Base-by-base conservation (phyloP, 2,113 vertebrate genomes). In the Odontesthes bonariensis region DNA sequence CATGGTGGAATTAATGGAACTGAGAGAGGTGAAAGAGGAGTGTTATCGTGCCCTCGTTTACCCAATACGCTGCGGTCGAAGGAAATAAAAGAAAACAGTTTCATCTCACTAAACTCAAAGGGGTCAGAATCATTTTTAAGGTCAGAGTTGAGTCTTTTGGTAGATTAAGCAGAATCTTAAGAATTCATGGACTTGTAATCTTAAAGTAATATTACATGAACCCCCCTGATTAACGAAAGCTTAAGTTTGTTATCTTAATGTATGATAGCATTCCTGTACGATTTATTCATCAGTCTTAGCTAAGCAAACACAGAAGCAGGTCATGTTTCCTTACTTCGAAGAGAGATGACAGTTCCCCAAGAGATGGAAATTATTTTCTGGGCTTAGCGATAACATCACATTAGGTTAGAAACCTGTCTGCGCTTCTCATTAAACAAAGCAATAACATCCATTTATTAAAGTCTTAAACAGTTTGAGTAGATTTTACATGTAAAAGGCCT, bases 1-100 rank as follows among this genome's bases (percentile, higher is more conserved):
- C 80, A 85, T 12, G 59, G 75, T 84, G 60, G 73, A 83, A 83
- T 91, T 87, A 86, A 88, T 81, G 60, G 62, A 77, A 75, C 52
- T 22, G 70, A 79, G 82, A 90, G 90, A 81, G 79, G 73, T 85
- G 86, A 70, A 70, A 64, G 77, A 65, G 61, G 59, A 73, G 67
- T 77, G 78, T 66, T 81, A 60, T 69, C 59, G 10, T 79, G 78
- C 32, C 78, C 77, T 87, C 56, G 31, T 89, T 86, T 86, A 77
- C 32, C 82, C 54, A 77, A 47, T 68, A 57, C 6, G 3, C 73
- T 59, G 71, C 75, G 42, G 38, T 8, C 19, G n/a, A 68, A 57
- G 42, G 27, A 58, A 58, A n/a, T n/a, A n/a, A 75, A 38, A 51
- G 38, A 57, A 69, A 16, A 16, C 11, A 38, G 23, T 69, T 79